Percentiles rank a stretch among this genome's conserved stretches.
Evolutionary conservation across 2,797 vertebrate species (phyloP).

Genomic region (Enteromius anoplus): DNA sequence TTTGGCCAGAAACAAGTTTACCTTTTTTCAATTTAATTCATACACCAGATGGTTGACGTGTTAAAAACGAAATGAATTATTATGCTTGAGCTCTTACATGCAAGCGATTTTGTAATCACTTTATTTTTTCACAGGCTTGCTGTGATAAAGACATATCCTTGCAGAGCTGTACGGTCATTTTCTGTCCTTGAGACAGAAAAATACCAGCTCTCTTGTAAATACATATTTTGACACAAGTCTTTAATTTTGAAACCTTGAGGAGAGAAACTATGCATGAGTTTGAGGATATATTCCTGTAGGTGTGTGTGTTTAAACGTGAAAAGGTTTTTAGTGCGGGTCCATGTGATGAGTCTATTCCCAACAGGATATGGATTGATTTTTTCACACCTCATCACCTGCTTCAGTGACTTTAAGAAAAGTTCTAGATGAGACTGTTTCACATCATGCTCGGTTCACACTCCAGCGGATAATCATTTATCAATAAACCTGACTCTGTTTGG

Average conservation of each 20-base stretch:
- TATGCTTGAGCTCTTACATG: neutral
- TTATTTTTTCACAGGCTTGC: neutral
- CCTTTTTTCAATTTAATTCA: no score
- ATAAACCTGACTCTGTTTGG: conserved; percentile 22
- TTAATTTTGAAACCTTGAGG: neutral
- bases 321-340: neutral
- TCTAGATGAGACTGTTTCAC: conserved; percentile 29
- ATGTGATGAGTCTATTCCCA: neutral
- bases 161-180: neutral
- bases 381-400: conserved; percentile 35
- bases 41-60: no score
- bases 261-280: neutral
- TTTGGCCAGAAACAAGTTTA: no score
- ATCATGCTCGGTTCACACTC: conserved; percentile 31
- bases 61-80: neutral
- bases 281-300: conserved; percentile 14
- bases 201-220: neutral
- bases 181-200: neutral
- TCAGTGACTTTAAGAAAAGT: conserved; percentile 28
- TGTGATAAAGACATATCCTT: conserved; percentile 13
- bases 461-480: conserved; percentile 45
- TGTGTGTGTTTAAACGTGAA: neutral
- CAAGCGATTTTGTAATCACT: neutral
- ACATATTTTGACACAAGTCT: neutral
- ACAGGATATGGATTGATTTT: conserved; percentile 30